These are phyloP conservation scores for Copidosoma aretas DNA, from an alignment of 2,888 invertebrate species.

Conservation along the genomic window DNA sequence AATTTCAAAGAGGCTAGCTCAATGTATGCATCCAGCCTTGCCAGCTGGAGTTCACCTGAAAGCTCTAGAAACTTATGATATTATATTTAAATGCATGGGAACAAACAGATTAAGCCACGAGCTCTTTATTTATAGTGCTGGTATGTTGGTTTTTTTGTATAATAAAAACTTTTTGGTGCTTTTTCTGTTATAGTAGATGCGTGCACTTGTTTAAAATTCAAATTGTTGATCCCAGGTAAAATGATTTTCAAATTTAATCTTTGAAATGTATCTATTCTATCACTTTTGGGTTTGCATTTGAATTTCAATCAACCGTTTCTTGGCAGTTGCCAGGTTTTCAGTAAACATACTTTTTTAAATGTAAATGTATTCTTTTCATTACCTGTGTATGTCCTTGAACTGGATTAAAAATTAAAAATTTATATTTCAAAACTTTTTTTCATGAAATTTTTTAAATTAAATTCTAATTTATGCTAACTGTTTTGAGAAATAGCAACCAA, in stretches of 20 bases:
- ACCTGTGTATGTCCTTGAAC: not conserved
- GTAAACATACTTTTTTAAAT: not conserved
- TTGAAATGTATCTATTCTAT: not conserved
- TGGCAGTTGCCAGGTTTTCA: not conserved
- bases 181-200: not conserved
- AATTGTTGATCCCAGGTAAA: not conserved
- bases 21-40: slow-evolving; percentile 91
- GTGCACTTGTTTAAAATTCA: not conserved
- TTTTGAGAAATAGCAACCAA: not conserved
- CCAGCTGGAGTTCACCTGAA: slow-evolving; percentile 92
- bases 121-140: slow-evolving; percentile 82
- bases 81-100: slow-evolving; percentile 88
- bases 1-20: slow-evolving; percentile 88
- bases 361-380: not conserved
- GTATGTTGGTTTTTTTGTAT: slow-evolving; percentile 55
- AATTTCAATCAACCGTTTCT: not conserved
- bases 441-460: not conserved
- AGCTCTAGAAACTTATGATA: slow-evolving; percentile 88
- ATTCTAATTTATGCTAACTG: not conserved
- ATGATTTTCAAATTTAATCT: not conserved
- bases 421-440: not conserved
- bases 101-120: slow-evolving; percentile 80
- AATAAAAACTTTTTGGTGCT: too few species aligned
- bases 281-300: not conserved
- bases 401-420: not conserved